phyloP scores from a whole-genome alignment of 2,888 invertebrate species.

The Tuberolachnus salignus region DNA sequence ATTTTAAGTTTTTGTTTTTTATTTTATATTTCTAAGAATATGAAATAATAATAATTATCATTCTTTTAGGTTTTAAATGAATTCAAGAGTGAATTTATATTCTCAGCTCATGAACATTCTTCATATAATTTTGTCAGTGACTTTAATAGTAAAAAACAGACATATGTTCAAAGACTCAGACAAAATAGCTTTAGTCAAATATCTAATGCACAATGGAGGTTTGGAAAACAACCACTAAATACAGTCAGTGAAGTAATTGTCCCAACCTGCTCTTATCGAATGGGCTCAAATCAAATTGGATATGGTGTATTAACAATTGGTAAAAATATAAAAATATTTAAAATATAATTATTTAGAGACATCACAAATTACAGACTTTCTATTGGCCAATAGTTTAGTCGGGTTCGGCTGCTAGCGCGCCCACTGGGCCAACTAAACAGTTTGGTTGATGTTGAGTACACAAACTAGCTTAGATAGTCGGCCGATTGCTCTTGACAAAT shows the following conservation, averaged over 20 bases:
- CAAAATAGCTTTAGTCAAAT: conserved; percentile 39
- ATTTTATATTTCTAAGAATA: neutral
- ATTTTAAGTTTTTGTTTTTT: conserved; percentile 1
- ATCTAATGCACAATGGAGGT: conserved; percentile 58
- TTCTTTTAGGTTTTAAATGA: conserved; percentile 68
- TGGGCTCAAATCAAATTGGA: conserved; percentile 88
- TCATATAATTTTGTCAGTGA: conserved; percentile 66
- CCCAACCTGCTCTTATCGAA: conserved; percentile 94
- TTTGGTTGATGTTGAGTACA: neutral
- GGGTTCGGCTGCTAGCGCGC: neutral
- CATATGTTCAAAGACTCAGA: conserved; percentile 58
- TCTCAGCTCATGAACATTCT: conserved; percentile 74
- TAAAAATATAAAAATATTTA: conserved; percentile 61
- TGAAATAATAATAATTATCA: conserved; percentile 36
- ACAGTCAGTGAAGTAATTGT: conserved; percentile 79
- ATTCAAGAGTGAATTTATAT: conserved; percentile 73
- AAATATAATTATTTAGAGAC: conserved; percentile 2
- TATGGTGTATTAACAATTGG: conserved; percentile 83
- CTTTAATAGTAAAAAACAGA: conserved; percentile 59
- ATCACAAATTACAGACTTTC: too few relatives aligned
- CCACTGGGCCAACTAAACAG: neutral
- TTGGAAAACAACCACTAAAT: conserved; percentile 62
- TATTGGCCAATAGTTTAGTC: too few relatives aligned
- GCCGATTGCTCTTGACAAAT: neutral
- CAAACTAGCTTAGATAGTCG: neutral